phyloP scores from a whole-genome alignment of 2,113 vertebrate species.

The Anarrhichthys ocellatus region DNA sequence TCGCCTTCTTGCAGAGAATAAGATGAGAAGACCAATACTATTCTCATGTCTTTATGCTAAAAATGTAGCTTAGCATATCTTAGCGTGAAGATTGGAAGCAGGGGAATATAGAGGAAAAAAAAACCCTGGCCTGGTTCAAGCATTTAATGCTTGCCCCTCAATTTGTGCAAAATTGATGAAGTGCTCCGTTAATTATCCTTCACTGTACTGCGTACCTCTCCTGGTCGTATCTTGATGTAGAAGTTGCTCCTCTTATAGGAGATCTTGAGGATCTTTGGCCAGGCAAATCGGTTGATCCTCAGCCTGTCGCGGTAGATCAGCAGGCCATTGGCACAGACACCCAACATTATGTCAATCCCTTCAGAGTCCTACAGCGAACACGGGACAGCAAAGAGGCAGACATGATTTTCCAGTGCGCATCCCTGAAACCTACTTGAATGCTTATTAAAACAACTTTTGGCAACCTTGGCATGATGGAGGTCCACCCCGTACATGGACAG shows the following conservation, averaged over 20 bases:
- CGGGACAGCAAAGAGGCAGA: slow-evolving; percentile 5
- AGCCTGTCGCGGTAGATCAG: slow-evolving; percentile 97
- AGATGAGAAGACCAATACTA: background rate
- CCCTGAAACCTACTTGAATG: background rate
- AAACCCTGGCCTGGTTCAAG: no score
- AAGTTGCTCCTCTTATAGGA: slow-evolving; percentile 99
- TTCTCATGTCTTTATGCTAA: background rate
- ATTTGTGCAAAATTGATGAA: background rate
- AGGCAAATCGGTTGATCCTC: slow-evolving; percentile 98
- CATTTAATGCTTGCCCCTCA: background rate
- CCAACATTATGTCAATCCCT: slow-evolving; percentile 98
- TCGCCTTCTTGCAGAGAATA: background rate
- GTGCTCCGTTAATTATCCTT: background rate
- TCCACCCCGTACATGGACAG: slow-evolving; percentile 99
- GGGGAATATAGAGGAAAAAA: background rate
- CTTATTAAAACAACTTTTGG: background rate
- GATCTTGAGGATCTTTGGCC: slow-evolving; percentile 99
- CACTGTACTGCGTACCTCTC: slow-evolving; percentile 85
- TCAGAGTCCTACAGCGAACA: slow-evolving; percentile 90
- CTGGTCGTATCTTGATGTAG: slow-evolving; percentile 98
- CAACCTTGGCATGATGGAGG: slow-evolving; percentile 98
- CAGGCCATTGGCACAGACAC: slow-evolving; percentile 96
- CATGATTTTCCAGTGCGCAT: background rate
- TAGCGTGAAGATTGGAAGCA: background rate
- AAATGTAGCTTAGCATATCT: no score